Percentiles rank a stretch among this genome's conserved stretches.
Evolutionary conservation across 2,113 vertebrate species (phyloP).

Genomic region (Verasper variegatus): DNA sequence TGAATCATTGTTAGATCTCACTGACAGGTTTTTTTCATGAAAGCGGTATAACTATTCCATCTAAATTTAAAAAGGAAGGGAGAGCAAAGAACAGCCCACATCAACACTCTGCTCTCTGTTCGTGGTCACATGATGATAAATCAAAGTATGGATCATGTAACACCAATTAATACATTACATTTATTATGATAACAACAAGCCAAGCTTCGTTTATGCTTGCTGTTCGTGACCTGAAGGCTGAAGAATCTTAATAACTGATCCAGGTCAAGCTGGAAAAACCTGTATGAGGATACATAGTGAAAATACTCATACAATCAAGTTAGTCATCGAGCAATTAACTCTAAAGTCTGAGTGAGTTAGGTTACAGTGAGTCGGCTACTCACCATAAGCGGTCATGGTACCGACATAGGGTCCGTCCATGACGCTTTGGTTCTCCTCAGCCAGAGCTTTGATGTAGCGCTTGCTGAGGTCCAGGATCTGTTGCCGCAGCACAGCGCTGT

Average conservation of each 20-base stretch:
- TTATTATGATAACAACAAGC: too few relatives aligned
- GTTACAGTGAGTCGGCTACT: conserved; percentile 61
- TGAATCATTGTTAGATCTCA: not conserved
- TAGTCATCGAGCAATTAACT: too few relatives aligned
- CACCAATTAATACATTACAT: too few relatives aligned
- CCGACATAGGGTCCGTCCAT: conserved; percentile 98
- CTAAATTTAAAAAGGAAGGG: not conserved
- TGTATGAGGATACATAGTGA: too few relatives aligned
- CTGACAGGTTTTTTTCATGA: not conserved
- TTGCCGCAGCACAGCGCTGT: conserved; percentile 92
- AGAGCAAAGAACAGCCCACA: not conserved
- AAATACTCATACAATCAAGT: too few relatives aligned
- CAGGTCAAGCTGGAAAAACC: too few relatives aligned
- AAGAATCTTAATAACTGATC: too few relatives aligned
- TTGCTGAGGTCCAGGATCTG: conserved; percentile 99
- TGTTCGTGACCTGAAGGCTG: too few relatives aligned
- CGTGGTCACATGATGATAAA: too few relatives aligned
- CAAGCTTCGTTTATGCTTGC: too few relatives aligned
- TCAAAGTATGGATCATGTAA: too few relatives aligned
- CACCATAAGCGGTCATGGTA: conserved; percentile 98
- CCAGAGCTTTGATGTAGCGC: conserved; percentile 97
- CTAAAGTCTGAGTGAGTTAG: not conserved
- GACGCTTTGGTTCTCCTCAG: conserved; percentile 95
- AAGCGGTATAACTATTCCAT: not conserved
- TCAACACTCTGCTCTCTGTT: not conserved